Base-by-base conservation (phyloP, 2,888 invertebrate species). In the Nomada fabriciana region DNA sequence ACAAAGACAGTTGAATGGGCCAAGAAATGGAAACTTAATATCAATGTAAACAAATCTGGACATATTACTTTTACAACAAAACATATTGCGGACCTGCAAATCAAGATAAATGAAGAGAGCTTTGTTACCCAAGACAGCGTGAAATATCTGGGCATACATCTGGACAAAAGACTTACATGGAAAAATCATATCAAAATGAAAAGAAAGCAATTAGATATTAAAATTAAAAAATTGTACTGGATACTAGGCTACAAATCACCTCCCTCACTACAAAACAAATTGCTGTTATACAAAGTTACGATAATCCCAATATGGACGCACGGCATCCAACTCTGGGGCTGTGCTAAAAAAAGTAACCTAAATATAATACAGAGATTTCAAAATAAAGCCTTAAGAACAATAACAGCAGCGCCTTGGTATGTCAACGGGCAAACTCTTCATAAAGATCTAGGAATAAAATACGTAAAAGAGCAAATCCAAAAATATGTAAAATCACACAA, bases 1-100 rank as follows among this genome's bases (percentile, higher is more conserved):
- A 18, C 43, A 1, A 9, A 68, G 5, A 57, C 20, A 15, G 23
- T 11, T 5, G 5, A 15, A 13, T 52, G 65, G 36, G n/a, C 52
- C 9, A 29, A 36, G n/a, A 52, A 52, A 20, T 65, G 65, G 52
- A 65, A 65, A 55, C 43, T 57, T 13, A 57, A 25, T 15, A 25
- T 65, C 23, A 50, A 65, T 15, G 29, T 2, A 18, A 25, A 1
- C 5, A 20, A 65, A 25, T 18, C 29, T 4, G 18, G 18, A 0
- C 36, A 25, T 10, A 15, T 50, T 9, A 18, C 13, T 9, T 55
- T 36, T 15, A 55, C 55, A 42, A 42, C 43, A 36, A 67, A 18
- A 25, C 25, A 57, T 57, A n/a, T 65, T 13, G 25, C 65, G 11
- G 23, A 9, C 13, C 18, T 29, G 18, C n/a, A 36, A 36, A 36